Evolutionary conservation across 2,113 vertebrate species (phyloP), one percentile per base, ranked within the genome.

Genomic region (Lepus europaeus): DNA sequence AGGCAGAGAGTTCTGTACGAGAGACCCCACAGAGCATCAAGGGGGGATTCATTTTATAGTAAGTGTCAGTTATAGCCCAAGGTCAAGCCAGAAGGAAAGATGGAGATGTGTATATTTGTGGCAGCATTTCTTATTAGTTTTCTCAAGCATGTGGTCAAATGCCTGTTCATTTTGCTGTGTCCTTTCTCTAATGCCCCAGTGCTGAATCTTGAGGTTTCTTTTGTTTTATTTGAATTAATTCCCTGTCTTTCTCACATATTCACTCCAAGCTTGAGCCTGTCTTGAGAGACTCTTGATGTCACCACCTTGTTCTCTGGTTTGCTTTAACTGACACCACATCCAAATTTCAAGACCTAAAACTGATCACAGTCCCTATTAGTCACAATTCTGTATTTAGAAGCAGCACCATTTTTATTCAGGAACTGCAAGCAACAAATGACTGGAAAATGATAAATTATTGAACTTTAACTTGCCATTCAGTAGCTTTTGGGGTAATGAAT

Each of bases 21-120:
- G 39, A 61, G 73, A 88, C 33, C 36, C 19, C 39, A 45, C 12
- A 74, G 39, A 89, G n/a, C 59, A 25, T 80, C 51, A 29, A 22
- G 13, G 31, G 27, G 27, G 36, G 36, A 33, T 68, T 78, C 29
- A 82, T 84, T 91, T 66, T 63, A 11, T 25, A 63, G 20, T 56
- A 74, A 29, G 8, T 69, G 6, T 86, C 64, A 95, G 45, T 69
- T 77, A 3, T 85, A 78, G 53, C 81, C 45, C 25, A 59, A 79
- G 68, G 61, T 94, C 68, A 82, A 87, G 31, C 25, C 74, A 95
- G 69, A 14, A 85, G 51, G 89, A 92, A 83, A 93, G 72, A 23
- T 51, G 22, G 78, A 77, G 49, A 86, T 1, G 14, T 72, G 25
- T 16, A 19, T 94, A 12, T 73, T 61, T 81, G 45, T 17, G 20